Conservation (phyloP, 2,797 vertebrate genomes). For the Cuculus canorus region DNA sequence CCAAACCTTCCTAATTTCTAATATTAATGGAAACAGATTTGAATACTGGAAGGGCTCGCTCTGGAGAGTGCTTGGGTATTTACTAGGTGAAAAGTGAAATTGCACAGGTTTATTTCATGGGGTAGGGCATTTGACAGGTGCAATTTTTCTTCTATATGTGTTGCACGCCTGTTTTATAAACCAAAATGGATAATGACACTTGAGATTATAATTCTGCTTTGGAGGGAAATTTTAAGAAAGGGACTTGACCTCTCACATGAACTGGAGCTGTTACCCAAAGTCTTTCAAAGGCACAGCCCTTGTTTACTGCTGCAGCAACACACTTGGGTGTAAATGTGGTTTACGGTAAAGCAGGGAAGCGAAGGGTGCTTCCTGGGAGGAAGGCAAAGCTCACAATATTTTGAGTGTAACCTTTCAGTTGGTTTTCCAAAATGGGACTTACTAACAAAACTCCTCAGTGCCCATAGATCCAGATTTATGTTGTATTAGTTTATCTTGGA, state of each 20-base stretch:
- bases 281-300: not conserved
- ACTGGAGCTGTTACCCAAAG: not conserved
- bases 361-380: not conserved
- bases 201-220: constrained; percentile 64
- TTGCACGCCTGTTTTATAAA: constrained; percentile 79
- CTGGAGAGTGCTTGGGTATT: constrained; percentile 80
- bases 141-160: constrained; percentile 80
- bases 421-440: not conserved
- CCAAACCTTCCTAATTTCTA: constrained; percentile 76
- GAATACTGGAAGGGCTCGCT: constrained; percentile 77
- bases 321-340: not conserved
- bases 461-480: not conserved
- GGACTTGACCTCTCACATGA: not conserved
- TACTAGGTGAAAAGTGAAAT: constrained; percentile 84
- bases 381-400: not conserved
- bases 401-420: not conserved
- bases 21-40: constrained; percentile 82
- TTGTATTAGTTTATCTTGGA: not conserved
- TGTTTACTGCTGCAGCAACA: not conserved
- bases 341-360: not conserved
- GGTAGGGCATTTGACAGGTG: constrained; percentile 80
- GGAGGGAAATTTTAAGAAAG: constrained; percentile 37
- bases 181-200: constrained; percentile 68
- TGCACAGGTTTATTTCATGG: constrained; percentile 78
- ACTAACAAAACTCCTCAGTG: not conserved